phyloP scores from a whole-genome alignment of 1,140 invertebrate species.

The Philotrypesis tridentata region DNA sequence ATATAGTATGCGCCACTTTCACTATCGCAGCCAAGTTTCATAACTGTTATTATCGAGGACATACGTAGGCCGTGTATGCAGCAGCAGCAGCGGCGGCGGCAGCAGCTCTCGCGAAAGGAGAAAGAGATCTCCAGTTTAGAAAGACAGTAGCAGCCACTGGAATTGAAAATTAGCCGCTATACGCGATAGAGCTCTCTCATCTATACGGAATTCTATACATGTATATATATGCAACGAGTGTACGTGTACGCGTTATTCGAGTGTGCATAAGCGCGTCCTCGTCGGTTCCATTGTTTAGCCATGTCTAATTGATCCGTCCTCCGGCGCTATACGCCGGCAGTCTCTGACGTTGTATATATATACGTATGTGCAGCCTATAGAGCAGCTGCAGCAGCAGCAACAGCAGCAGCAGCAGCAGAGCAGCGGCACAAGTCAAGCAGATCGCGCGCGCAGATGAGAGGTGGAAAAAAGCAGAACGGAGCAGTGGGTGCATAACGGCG shows the following conservation, averaged over 20 bases:
- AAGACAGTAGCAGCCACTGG: not conserved
- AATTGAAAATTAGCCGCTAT: not conserved
- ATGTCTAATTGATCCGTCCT: conserved; percentile 20
- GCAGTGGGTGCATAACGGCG: conserved; percentile 57
- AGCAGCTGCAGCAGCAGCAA: not conserved
- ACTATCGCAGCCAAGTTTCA: conserved; percentile 68
- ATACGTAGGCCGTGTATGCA: conserved; percentile 52
- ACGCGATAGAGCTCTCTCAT: not conserved
- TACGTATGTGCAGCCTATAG: not conserved
- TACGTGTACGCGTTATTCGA: conserved; percentile 1
- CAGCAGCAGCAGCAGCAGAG: not conserved
- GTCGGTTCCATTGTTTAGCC: not conserved
- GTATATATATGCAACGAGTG: not conserved
- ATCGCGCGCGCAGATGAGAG: conserved; percentile 1
- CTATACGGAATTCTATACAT: not conserved
- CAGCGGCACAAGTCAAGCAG: not conserved
- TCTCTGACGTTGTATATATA: not conserved
- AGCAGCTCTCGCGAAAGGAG: conserved; percentile 48
- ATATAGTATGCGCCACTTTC: conserved; percentile 68
- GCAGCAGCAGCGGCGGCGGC: not conserved
- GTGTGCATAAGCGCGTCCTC: not conserved
- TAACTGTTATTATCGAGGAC: conserved; percentile 71
- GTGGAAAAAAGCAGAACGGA: not conserved
- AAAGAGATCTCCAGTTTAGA: conserved; percentile 50
- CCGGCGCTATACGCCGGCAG: not conserved